These are phyloP conservation scores for Linurgus olivaceus DNA, from an alignment of 2,797 vertebrate genomes.

Conservation along the genomic window DNA sequence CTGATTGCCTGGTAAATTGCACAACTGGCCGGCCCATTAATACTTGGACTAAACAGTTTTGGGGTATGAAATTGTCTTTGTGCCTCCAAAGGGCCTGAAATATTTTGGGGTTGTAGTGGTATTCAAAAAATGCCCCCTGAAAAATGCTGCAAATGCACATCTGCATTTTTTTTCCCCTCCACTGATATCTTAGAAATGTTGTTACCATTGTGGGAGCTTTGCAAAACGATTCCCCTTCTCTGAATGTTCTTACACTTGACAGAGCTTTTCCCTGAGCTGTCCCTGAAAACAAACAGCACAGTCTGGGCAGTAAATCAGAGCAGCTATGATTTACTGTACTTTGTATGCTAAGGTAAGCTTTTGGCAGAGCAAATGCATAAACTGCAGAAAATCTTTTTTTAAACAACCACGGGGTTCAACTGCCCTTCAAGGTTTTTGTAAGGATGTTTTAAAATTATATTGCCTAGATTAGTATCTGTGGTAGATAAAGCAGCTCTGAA, in stretches of 20 bases:
- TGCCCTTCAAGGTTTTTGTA: slow-evolving; percentile 60
- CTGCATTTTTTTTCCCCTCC: neutral
- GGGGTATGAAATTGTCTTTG: neutral
- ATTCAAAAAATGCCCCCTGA: neutral
- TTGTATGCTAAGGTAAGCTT: slow-evolving; percentile 73
- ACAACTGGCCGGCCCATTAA: neutral
- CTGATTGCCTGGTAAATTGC: neutral
- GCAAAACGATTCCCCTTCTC: neutral
- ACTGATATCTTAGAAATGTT: neutral
- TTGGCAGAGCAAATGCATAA: slow-evolving; percentile 68
- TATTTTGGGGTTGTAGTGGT: neutral
- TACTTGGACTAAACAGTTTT: neutral
- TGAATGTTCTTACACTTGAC: neutral
- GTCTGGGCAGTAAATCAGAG: slow-evolving; percentile 61
- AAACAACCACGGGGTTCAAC: slow-evolving; percentile 54
- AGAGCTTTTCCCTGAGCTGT: slow-evolving; percentile 25
- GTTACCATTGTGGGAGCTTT: neutral
- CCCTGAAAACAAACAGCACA: slow-evolving; percentile 43
- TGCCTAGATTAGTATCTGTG: slow-evolving; percentile 69
- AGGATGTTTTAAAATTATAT: slow-evolving; percentile 61
- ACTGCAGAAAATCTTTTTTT: slow-evolving; percentile 59
- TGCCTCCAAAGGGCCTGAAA: neutral
- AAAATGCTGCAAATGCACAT: neutral
- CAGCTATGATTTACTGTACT: slow-evolving; percentile 59
- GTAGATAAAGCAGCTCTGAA: slow-evolving; percentile 53